Conservation (phyloP, 2,113 vertebrate genomes). For the Morone saxatilis region DNA sequence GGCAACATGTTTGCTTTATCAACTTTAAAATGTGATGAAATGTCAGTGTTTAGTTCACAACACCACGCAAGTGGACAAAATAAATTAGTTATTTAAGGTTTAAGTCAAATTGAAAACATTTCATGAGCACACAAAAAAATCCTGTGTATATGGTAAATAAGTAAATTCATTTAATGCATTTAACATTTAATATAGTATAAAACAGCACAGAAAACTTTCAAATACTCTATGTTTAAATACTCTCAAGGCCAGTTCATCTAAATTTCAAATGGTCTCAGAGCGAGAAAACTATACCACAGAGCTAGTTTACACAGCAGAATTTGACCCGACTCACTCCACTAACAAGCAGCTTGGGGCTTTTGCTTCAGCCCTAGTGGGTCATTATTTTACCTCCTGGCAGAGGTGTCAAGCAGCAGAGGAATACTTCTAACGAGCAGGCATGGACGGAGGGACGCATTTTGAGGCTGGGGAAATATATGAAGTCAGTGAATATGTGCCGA, state of each 20-base stretch:
- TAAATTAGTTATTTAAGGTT: too few relatives aligned
- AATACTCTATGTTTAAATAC: too few relatives aligned
- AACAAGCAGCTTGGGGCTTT: slow-evolving; percentile 36
- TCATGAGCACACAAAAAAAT: not conserved
- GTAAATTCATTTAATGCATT: not conserved
- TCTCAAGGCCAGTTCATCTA: not conserved
- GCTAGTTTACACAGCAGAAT: not conserved
- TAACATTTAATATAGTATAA: not conserved
- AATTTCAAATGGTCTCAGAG: slow-evolving; percentile 2
- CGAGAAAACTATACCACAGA: not conserved
- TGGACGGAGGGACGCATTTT: not conserved
- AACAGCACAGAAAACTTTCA: not conserved
- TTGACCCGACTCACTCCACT: not conserved
- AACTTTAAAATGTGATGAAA: too few relatives aligned
- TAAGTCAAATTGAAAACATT: too few relatives aligned
- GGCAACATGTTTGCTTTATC: too few relatives aligned
- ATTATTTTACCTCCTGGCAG: slow-evolving; percentile 39
- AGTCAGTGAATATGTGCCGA: slow-evolving; percentile 10
- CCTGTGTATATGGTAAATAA: not conserved
- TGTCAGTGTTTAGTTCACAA: too few relatives aligned
- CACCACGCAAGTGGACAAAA: too few relatives aligned
- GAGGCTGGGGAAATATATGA: slow-evolving; percentile 1
- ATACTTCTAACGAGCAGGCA: not conserved
- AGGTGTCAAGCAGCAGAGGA: slow-evolving; percentile 22
- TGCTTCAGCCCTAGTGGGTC: slow-evolving; percentile 9